Percentiles rank a stretch among this genome's conserved stretches.
Evolutionary conservation across 1,140 invertebrate genomes (phyloP).

Genomic region (Lasioglossum albipes): DNA sequence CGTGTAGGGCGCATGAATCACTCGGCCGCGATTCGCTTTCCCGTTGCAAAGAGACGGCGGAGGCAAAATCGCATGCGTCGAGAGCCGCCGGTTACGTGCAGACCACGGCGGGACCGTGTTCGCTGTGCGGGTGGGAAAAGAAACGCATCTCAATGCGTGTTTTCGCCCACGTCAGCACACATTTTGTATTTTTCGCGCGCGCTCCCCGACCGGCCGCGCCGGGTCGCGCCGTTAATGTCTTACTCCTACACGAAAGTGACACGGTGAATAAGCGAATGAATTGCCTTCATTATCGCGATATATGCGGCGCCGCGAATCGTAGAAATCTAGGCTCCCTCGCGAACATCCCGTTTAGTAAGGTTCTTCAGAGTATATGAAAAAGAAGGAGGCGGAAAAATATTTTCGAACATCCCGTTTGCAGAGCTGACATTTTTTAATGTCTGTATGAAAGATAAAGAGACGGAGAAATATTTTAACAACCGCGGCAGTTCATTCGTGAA

Average conservation of each 20-base stretch:
- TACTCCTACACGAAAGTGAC: conserved; percentile 31
- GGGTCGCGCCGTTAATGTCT: neutral
- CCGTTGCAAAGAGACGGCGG: neutral
- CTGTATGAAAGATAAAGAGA: too few relatives aligned
- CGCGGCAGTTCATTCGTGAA: neutral
- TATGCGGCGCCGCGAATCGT: conserved; percentile 49
- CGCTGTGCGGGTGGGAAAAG: conserved; percentile 44
- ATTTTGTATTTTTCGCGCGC: neutral
- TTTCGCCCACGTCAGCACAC: conserved; percentile 50
- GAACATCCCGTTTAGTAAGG: too few relatives aligned
- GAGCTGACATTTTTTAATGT: too few relatives aligned
- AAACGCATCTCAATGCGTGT: conserved; percentile 46
- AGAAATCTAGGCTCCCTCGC: conserved; percentile 29
- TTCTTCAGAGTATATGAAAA: too few relatives aligned
- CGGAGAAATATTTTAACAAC: too few relatives aligned
- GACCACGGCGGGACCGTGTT: neutral
- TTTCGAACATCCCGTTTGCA: too few relatives aligned
- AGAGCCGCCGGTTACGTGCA: neutral
- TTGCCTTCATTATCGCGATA: conserved; percentile 60
- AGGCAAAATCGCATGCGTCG: neutral
- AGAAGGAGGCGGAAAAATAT: too few relatives aligned
- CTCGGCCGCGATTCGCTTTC: conserved; percentile 40
- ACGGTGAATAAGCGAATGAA: conserved; percentile 60
- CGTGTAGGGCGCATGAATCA: neutral
- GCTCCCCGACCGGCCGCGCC: neutral